A percentile compares a stretch with the other conserved stretches of the same genome.
Conservation (phyloP, 1,140 invertebrate species). For the Chymomyza costata region DNA sequence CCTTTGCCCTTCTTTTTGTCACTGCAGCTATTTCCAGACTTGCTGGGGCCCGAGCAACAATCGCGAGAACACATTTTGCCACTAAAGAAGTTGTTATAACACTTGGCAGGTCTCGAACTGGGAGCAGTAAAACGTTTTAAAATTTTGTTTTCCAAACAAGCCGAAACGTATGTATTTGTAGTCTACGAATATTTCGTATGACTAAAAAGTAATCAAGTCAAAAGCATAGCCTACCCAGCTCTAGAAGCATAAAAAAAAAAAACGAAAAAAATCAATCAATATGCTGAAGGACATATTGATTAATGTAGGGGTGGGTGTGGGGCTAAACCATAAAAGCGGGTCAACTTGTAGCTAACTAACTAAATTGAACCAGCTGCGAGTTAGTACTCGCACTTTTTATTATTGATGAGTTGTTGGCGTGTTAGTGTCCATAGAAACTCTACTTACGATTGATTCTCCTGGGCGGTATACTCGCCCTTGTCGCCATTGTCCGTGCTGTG, state of each 20-base stretch:
- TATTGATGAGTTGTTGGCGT: conserved; percentile 42
- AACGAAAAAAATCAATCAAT: not conserved
- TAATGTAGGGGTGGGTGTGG: too few relatives aligned
- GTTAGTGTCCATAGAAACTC: not conserved
- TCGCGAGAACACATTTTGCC: conserved; percentile 53
- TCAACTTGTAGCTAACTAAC: too few relatives aligned
- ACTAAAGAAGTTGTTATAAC: not conserved
- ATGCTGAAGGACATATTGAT: conserved; percentile 35
- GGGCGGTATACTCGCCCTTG: conserved; percentile 40
- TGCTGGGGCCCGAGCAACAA: conserved; percentile 36
- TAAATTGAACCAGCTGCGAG: too few relatives aligned
- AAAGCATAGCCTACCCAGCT: conserved; percentile 13
- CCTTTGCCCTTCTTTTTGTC: conserved; percentile 22
- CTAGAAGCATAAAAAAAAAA: not conserved
- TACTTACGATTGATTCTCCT: conserved; percentile 56
- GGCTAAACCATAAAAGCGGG: too few relatives aligned
- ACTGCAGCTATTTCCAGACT: conserved; percentile 31
- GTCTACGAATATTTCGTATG: conserved; percentile 7
- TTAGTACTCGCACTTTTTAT: too few relatives aligned
- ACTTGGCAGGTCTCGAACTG: conserved; percentile 25
- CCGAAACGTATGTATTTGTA: conserved; percentile 6
- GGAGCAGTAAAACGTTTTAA: not conserved
- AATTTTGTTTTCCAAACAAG: conserved; percentile 4
- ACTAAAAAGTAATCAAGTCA: not conserved
- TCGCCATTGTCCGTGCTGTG: conserved; percentile 28